Conservation (phyloP, 2,797 vertebrate species). For the Coendou prehensilis region DNA sequence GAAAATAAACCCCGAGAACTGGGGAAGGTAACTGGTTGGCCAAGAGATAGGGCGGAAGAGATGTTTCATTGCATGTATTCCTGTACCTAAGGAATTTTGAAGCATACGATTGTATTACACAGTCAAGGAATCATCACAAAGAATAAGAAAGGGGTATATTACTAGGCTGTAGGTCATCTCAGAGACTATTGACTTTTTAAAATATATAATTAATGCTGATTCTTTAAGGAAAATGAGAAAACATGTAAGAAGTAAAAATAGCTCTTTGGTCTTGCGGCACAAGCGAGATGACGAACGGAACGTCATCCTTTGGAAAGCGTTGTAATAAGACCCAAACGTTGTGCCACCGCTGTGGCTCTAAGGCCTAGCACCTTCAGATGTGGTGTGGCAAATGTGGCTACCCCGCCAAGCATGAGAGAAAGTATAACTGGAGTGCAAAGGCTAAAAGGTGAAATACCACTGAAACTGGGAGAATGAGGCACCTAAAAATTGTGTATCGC, state of each 20-base stretch:
- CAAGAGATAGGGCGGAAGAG: neutral
- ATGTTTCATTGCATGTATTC: neutral
- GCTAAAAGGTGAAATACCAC: neutral
- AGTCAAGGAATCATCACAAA: neutral
- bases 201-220: neutral
- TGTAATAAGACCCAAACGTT: neutral
- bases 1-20: neutral
- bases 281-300: neutral
- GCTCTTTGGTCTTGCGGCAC: neutral
- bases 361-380: neutral
- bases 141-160: neutral
- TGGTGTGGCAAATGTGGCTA: neutral
- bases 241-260: neutral
- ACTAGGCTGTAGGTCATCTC: neutral
- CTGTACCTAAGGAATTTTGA: neutral
- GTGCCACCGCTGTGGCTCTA: neutral
- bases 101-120: neutral
- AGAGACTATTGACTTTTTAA: neutral
- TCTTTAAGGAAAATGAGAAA: constrained; percentile 10
- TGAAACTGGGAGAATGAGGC: neutral
- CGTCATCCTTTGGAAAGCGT: neutral
- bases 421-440: neutral
- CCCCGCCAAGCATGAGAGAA: neutral
- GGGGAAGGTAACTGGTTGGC: neutral
- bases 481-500: neutral